Conservation (phyloP, 2,113 vertebrate species). For the Microcebus griseorufus region DNA sequence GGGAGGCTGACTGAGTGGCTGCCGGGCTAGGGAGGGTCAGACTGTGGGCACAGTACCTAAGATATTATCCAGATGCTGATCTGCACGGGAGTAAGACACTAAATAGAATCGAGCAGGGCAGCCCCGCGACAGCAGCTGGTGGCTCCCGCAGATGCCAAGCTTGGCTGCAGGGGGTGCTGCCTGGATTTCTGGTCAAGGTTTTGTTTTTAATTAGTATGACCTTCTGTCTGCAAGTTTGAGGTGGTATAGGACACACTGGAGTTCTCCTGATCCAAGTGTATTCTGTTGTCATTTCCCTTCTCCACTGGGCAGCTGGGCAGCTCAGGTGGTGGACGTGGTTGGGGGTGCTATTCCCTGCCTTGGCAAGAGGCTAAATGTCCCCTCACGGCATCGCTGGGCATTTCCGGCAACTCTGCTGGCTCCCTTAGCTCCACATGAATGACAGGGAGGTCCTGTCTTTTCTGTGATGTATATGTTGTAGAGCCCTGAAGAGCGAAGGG, state of each 20-base stretch:
- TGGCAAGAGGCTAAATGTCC: not conserved
- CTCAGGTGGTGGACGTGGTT: fast-evolving
- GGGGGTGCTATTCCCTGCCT: fast-evolving
- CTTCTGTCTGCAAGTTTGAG: not conserved
- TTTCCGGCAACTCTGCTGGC: not conserved
- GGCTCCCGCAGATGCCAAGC: fast-evolving
- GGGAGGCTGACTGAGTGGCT: not conserved
- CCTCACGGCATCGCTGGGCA: not conserved
- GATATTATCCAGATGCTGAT: not conserved
- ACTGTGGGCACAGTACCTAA: not conserved
- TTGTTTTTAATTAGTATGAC: not conserved
- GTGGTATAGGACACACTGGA: not conserved
- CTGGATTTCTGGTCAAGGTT: not conserved
- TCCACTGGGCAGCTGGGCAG: fast-evolving
- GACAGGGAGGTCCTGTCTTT: not conserved
- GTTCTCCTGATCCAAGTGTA: not conserved
- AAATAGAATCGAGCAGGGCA: not conserved
- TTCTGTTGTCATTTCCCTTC: not conserved
- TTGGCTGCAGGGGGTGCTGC: not conserved
- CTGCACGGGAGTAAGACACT: not conserved
- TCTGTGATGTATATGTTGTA: not conserved
- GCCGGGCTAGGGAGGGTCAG: not conserved
- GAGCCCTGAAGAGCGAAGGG: not conserved
- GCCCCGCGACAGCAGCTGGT: fast-evolving
- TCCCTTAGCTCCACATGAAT: not conserved